Percentiles rank a stretch among this genome's conserved stretches.
phyloP scores from a whole-genome alignment of 2,888 invertebrate genomes.

The Ischnura elegans region DNA sequence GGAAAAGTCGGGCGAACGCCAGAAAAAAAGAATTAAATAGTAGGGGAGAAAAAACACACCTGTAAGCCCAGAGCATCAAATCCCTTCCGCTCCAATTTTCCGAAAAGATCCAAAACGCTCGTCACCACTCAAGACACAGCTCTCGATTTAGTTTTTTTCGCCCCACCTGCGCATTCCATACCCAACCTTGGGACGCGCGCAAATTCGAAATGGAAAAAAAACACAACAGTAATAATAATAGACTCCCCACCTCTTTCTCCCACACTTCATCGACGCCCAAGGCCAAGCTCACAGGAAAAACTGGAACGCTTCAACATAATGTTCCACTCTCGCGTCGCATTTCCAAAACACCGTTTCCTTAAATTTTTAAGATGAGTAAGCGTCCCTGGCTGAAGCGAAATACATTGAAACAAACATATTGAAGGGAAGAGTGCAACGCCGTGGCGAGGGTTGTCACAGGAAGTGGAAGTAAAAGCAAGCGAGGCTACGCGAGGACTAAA shows the following conservation, averaged over 20 bases:
- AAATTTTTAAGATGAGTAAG: background rate
- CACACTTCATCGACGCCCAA: background rate
- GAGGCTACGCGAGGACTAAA: background rate
- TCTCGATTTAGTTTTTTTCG: background rate
- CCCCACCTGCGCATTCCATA: background rate
- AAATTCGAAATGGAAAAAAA: background rate
- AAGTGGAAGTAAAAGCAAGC: background rate
- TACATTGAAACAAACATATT: background rate
- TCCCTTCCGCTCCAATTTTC: constrained; percentile 31
- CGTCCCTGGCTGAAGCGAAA: background rate
- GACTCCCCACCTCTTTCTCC: background rate
- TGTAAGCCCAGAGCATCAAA: background rate
- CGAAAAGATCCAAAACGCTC: background rate
- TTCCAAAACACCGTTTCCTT: background rate
- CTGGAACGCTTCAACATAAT: background rate
- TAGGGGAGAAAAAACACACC: background rate
- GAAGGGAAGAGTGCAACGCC: too few relatives aligned
- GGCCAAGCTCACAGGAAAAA: background rate
- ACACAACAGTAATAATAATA: too few relatives aligned
- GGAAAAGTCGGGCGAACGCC: background rate
- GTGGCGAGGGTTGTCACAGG: background rate
- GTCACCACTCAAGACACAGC: background rate
- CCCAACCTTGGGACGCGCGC: background rate
- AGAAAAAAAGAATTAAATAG: background rate
- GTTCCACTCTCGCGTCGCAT: background rate